These are phyloP conservation scores for Pseudomugil tenellus DNA, from an alignment of 2,797 vertebrate species.

Conservation along the genomic window DNA sequence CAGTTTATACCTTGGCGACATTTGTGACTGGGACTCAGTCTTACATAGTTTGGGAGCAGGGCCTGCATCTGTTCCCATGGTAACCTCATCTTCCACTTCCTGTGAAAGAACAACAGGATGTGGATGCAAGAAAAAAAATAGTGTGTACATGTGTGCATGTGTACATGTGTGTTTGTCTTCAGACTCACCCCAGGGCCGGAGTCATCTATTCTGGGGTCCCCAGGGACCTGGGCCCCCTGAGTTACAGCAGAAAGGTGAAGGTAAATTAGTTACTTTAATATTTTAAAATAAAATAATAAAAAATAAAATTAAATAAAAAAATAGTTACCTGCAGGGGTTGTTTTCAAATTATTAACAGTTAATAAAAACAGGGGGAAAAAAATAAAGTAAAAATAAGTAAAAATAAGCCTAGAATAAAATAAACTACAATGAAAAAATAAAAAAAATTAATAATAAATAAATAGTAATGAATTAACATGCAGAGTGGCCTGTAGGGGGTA, in stretches of 20 bases:
- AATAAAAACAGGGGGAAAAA: too few species aligned
- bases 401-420: too few species aligned
- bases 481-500: too few species aligned
- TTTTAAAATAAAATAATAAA: too few species aligned
- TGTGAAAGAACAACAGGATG: constrained; percentile 20
- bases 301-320: too few species aligned
- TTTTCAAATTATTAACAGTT: too few species aligned
- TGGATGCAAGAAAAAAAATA: neutral
- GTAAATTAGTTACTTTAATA: too few species aligned
- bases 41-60: constrained; percentile 60
- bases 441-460: too few species aligned
- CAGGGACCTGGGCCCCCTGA: neutral
- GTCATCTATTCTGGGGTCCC: constrained; percentile 27
- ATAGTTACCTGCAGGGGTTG: too few species aligned
- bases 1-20: constrained; percentile 61
- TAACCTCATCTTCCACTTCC: constrained; percentile 47
- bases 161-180: neutral
- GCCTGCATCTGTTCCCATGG: constrained; percentile 42
- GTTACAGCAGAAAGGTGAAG: neutral
- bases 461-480: too few species aligned
- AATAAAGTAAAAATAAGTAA: too few species aligned
- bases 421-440: too few species aligned
- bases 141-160: neutral
- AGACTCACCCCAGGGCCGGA: constrained; percentile 6
- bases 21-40: constrained; percentile 69